These are phyloP conservation scores for Syritta pipiens DNA, from an alignment of 2,888 invertebrate genomes.

Conservation along the genomic window DNA sequence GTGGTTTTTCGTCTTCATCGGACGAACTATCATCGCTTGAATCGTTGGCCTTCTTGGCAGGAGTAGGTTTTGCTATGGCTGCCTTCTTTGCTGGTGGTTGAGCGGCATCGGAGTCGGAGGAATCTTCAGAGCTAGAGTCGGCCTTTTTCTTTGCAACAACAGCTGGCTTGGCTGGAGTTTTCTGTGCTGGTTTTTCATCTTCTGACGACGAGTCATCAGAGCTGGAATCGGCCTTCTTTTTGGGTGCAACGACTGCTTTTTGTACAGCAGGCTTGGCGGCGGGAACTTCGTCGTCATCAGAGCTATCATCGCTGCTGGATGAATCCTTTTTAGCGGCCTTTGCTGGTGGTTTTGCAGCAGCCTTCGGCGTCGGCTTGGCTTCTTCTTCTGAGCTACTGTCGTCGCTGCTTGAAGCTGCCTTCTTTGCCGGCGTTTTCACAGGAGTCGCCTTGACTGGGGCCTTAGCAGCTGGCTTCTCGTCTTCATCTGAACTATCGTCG, in stretches of 20 bases:
- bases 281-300: conserved; percentile 73
- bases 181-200: conserved; percentile 73
- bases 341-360: neutral
- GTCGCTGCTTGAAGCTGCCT: neutral
- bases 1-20: conserved; percentile 76
- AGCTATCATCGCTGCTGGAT: conserved; percentile 68
- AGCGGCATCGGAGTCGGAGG: conserved; percentile 67
- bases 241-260: conserved; percentile 62
- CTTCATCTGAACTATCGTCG: conserved; percentile 8
- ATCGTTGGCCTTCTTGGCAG: conserved; percentile 76
- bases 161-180: conserved; percentile 55
- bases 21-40: conserved; percentile 80
- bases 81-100: conserved; percentile 71
- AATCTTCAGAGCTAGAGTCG: conserved; percentile 68
- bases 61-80: conserved; percentile 70
- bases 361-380: conserved; percentile 8
- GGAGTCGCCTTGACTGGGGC: neutral
- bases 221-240: conserved; percentile 77
- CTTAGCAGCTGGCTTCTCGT: conserved; percentile 15
- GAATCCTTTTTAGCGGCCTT: neutral
- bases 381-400: conserved; percentile 8
- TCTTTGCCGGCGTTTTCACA: neutral
- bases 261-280: conserved; percentile 69
- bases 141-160: conserved; percentile 59
- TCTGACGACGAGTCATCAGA: conserved; percentile 79